Base-by-base conservation (phyloP, 37 sponge, comb jelly and placozoan species). In the Aplysina aerophoba region DNA sequence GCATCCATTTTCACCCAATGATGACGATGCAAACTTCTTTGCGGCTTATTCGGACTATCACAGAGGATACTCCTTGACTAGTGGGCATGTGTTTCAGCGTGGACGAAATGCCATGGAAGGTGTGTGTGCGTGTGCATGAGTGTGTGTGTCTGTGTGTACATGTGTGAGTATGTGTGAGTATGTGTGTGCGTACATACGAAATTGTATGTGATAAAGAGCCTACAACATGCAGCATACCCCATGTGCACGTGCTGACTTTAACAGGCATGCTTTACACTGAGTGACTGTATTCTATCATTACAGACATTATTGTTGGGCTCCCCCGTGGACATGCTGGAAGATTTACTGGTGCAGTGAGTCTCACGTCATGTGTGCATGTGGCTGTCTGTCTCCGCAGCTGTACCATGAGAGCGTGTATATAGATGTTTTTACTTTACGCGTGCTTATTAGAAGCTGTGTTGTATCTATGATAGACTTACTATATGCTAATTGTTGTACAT, bases 291-390 rank as follows among this genome's bases (percentile, higher is more conserved):
- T n/a, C n/a, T n/a, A n/a, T 44, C 50, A 44, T 44, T 44, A 14
- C 25, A 75, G 78, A 75, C 41, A 36, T 75, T 0, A 41, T 75
- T 38, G 78, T 75, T 24, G 78, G 78, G 11, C 37, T 75, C 25
- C 78, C 78, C 2, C 78, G 78, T 39, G 78, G 78, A 13, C 78
- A 50, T 39, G 54, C 25, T 40, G 78, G 78, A 22, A 36, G 78
- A 24, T 75, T 53, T 36, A 1, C 12, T 3, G 78, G 78, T 41
- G 78, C 78, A n/a, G 78, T 75, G 11, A 75, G 78, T 75, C 21
- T 41, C 64, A 58, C 59, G 19, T 19, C 59, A 19, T 58, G 59
- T n/a, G n/a, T n/a, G n/a, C n/a, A n/a, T n/a, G n/a, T n/a, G n/a
- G n/a, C n/a, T n/a, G n/a, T n/a, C n/a, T n/a, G n/a, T n/a, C n/a